Evolutionary conservation across 1,140 invertebrate genomes (phyloP).

Genomic region (Drosophila littoralis): DNA sequence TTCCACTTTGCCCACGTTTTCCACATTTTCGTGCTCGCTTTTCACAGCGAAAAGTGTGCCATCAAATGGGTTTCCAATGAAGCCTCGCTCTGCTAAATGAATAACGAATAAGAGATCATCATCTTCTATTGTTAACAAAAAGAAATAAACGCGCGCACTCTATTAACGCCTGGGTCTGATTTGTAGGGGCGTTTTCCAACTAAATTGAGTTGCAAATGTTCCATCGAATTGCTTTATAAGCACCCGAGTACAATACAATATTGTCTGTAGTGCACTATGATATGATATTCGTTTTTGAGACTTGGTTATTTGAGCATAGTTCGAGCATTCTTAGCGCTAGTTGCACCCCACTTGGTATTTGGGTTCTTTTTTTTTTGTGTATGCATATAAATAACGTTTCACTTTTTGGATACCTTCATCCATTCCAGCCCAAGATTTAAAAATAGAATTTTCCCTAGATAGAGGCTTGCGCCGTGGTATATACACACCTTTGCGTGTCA

Average conservation of each 20-base stretch:
- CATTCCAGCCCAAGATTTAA: too few relatives aligned
- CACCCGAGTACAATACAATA: neutral
- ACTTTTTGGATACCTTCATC: too few relatives aligned
- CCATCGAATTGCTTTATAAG: neutral
- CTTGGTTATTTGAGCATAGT: too few relatives aligned
- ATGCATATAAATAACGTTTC: too few relatives aligned
- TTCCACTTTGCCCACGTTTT: constrained; percentile 41
- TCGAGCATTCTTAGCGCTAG: too few relatives aligned
- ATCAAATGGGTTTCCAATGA: constrained; percentile 61
- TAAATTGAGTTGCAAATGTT: constrained; percentile 28
- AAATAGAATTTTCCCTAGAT: too few relatives aligned
- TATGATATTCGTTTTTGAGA: too few relatives aligned
- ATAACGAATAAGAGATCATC: constrained; percentile 39
- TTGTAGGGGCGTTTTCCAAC: constrained; percentile 24
- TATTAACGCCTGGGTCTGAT: constrained; percentile 20
- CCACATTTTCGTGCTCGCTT: constrained; percentile 9
- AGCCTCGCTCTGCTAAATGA: neutral
- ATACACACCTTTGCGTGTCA: too few relatives aligned
- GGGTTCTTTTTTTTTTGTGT: too few relatives aligned
- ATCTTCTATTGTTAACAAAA: constrained; percentile 41
- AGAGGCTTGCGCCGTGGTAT: too few relatives aligned
- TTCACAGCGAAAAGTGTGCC: constrained; percentile 47
- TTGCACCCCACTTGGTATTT: too few relatives aligned
- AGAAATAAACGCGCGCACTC: constrained; percentile 13
- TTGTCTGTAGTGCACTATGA: too few relatives aligned